Conservation (phyloP, 1,140 invertebrate species). For the Drosophila oshimai region DNA sequence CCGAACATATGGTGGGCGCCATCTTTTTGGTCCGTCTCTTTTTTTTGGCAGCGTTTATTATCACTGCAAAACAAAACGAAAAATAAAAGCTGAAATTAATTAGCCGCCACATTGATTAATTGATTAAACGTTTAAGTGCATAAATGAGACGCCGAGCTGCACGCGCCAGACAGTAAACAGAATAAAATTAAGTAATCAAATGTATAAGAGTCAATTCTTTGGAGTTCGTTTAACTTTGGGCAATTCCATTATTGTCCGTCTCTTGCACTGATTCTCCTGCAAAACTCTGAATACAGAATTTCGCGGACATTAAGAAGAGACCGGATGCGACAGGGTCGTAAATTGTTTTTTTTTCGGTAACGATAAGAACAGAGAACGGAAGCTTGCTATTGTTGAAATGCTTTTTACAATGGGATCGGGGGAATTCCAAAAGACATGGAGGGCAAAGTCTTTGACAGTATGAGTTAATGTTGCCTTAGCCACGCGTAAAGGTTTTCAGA, state of each 20-base stretch:
- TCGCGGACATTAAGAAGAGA: neutral
- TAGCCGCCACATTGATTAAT: conserved; percentile 61
- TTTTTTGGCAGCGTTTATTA: conserved; percentile 3
- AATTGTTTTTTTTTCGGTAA: conserved; percentile 15
- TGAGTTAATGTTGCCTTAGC: neutral
- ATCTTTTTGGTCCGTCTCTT: conserved; percentile 12
- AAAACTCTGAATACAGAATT: conserved; percentile 5
- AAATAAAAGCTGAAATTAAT: conserved; percentile 55
- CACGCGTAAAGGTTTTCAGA: neutral
- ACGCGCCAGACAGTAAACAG: conserved; percentile 20
- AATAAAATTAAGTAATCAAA: conserved; percentile 25
- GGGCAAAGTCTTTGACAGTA: neutral
- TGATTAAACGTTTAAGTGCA: conserved; percentile 31
- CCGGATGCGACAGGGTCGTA: conserved; percentile 9
- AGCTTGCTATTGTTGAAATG: neutral
- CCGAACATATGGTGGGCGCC: conserved; percentile 67
- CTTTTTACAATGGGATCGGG: neutral
- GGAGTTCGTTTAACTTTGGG: conserved; percentile 59
- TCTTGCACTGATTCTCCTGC: conserved; percentile 6
- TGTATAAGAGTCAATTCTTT: conserved; percentile 16
- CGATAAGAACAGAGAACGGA: conserved; percentile 19
- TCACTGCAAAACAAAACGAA: conserved; percentile 35
- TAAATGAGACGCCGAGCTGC: conserved; percentile 14
- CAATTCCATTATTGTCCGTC: neutral
- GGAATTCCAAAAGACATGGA: neutral